Evolutionary conservation across 2,888 invertebrate genomes (phyloP).

Genomic region (Graphium colonna): DNA sequence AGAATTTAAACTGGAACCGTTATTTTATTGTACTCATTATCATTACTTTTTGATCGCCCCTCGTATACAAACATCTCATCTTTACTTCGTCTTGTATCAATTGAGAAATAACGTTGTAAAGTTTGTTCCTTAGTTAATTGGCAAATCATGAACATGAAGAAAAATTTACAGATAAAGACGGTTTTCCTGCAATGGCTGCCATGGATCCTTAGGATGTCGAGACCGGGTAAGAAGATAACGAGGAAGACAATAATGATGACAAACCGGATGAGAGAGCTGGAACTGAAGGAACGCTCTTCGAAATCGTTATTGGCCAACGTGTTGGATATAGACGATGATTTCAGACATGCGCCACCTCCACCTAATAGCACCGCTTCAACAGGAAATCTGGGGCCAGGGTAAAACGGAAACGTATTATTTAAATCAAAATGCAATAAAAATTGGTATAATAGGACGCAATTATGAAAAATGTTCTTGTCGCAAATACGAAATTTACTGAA

Average conservation of each 20-base stretch:
- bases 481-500: too few relatives aligned
- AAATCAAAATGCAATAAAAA: too few relatives aligned
- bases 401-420: constrained; percentile 41
- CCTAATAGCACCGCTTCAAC: constrained; percentile 81
- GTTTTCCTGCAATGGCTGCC: constrained; percentile 98
- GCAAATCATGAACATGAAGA: too few relatives aligned
- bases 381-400: constrained; percentile 83
- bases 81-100: too few relatives aligned
- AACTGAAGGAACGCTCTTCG: constrained; percentile 95
- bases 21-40: too few relatives aligned
- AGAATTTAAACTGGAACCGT: too few relatives aligned
- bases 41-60: too few relatives aligned
- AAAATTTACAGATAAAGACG: constrained; percentile 87
- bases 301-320: constrained; percentile 97
- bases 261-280: constrained; percentile 94
- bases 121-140: too few relatives aligned
- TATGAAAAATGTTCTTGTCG: too few relatives aligned
- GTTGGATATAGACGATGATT: constrained; percentile 97
- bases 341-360: constrained; percentile 87
- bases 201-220: constrained; percentile 96
- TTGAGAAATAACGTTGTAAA: too few relatives aligned
- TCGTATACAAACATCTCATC: too few relatives aligned
- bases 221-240: constrained; percentile 96
- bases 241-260: constrained; percentile 94
- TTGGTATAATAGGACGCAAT: too few relatives aligned